These are phyloP conservation scores for Riparia riparia DNA, from an alignment of 2,113 vertebrate species.

Conservation along the genomic window DNA sequence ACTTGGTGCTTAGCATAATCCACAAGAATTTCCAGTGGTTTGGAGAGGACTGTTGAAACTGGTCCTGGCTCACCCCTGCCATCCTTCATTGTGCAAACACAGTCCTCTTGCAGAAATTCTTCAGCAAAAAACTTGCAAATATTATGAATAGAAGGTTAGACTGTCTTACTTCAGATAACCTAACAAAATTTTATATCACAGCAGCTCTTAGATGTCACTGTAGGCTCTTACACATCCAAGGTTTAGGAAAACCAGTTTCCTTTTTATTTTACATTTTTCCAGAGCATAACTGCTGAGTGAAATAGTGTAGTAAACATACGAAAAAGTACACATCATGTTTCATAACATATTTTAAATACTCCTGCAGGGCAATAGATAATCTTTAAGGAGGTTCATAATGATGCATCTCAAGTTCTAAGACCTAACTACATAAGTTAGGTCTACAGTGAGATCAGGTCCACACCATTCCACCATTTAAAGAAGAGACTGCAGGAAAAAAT, in stretches of 20 bases:
- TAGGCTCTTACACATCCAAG: background rate
- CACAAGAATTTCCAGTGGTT: background rate
- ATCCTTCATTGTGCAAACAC: background rate
- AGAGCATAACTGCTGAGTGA: fast-evolving
- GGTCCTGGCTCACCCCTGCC: background rate
- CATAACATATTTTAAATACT: background rate
- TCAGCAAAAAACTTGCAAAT: background rate
- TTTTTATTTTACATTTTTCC: background rate
- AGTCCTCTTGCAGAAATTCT: background rate
- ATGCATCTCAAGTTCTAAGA: background rate
- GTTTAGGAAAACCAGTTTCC: background rate
- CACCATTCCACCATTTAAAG: fast-evolving
- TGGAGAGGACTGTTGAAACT: background rate
- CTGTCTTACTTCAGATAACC: background rate
- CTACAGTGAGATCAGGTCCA: background rate
- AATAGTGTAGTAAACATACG: background rate
- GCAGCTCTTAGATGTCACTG: background rate
- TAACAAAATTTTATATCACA: background rate
- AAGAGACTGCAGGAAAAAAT: background rate
- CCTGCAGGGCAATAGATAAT: background rate
- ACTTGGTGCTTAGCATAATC: fast-evolving
- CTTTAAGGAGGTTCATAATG: fast-evolving
- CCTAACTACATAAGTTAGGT: background rate
- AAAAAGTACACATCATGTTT: background rate
- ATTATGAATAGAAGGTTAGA: background rate